Evolutionary conservation across 1,140 invertebrate species (phyloP), one percentile per base, ranked within the genome.

Genomic region (Habropoda laboriosa): DNA sequence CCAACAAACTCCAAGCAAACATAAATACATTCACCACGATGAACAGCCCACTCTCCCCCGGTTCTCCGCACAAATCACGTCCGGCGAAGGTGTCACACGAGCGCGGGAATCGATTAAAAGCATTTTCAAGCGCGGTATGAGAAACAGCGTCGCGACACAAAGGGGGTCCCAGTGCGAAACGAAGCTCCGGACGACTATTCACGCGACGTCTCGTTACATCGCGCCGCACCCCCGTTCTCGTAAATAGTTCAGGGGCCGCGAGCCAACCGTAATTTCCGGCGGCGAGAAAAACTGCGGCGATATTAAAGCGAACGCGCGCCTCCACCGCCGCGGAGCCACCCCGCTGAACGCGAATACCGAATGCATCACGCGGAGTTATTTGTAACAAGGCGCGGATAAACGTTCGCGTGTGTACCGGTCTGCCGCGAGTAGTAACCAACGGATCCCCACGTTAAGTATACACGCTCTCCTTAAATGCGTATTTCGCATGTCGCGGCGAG

Each of bases 401-500:
- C 40, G 49, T 27, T 55, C 35, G 21, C 35, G 38, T n/a, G n/a
- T n/a, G n/a, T n/a, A n/a, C n/a, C n/a, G n/a, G n/a, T n/a, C n/a
- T n/a, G n/a, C n/a, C n/a, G n/a, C n/a, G n/a, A n/a, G n/a, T n/a
- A n/a, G n/a, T n/a, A n/a, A n/a, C n/a, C n/a, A n/a, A n/a, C n/a
- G n/a, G n/a, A n/a, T n/a, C n/a, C n/a, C n/a, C n/a, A n/a, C n/a
- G n/a, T n/a, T n/a, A n/a, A n/a, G n/a, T n/a, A n/a, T n/a, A n/a
- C 40, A 63, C 47, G 47, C 45, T 63, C 55, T 61, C 67, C 63
- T 76, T 60, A 77, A 76, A 80, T 21, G 63, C 58, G 51, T 76
- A 76, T 80, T 80, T 77, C 79, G 63, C 73, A 32, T 75, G 78
- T 67, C 72, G 61, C 72, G 61, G 24, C n/a, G 77, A 24, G 42